Percentiles rank a stretch among this genome's conserved stretches.
Evolutionary conservation across 1,140 invertebrate species (phyloP).

Genomic region (Penaeus vannamei): DNA sequence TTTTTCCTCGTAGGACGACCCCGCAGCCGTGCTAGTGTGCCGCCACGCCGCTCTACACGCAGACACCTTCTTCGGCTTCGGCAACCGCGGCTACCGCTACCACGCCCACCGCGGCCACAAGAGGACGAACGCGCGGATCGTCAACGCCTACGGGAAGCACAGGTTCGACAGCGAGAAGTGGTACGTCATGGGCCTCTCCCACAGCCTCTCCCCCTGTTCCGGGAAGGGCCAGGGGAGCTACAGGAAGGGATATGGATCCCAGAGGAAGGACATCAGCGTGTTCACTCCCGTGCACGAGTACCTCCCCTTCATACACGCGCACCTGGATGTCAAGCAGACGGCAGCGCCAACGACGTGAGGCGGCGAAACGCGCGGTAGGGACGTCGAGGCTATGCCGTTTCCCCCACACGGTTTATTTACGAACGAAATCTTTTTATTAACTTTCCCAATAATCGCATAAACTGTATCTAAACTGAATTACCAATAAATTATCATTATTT

Average conservation of each 20-base stretch:
- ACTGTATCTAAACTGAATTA: too few species aligned
- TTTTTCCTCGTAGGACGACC: conserved; percentile 21
- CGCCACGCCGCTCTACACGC: conserved; percentile 3
- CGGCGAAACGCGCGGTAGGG: too few species aligned
- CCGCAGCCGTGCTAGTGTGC: conserved; percentile 34
- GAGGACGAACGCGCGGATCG: conserved; percentile 27
- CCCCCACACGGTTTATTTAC: too few species aligned
- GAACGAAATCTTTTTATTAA: too few species aligned
- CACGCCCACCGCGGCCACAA: background rate
- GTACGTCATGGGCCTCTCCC: conserved; percentile 50
- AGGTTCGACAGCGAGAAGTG: conserved; percentile 54
- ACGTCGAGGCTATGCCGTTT: too few species aligned
- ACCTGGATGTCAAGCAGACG: background rate
- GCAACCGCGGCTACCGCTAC: background rate
- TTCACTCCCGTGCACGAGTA: conserved; percentile 53
- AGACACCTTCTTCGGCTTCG: conserved; percentile 6
- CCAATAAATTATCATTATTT: too few species aligned
- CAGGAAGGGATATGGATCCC: too few species aligned
- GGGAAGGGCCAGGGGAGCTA: background rate
- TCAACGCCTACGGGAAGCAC: conserved; percentile 42
- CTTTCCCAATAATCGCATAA: too few species aligned
- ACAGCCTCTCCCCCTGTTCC: conserved; percentile 18
- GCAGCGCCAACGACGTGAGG: too few species aligned
- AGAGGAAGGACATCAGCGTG: background rate
- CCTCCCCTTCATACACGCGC: conserved; percentile 50